Evolutionary conservation across 2,888 invertebrate genomes (phyloP), one percentile per base, ranked within the genome.

Genomic region (Chirona hameri): DNA sequence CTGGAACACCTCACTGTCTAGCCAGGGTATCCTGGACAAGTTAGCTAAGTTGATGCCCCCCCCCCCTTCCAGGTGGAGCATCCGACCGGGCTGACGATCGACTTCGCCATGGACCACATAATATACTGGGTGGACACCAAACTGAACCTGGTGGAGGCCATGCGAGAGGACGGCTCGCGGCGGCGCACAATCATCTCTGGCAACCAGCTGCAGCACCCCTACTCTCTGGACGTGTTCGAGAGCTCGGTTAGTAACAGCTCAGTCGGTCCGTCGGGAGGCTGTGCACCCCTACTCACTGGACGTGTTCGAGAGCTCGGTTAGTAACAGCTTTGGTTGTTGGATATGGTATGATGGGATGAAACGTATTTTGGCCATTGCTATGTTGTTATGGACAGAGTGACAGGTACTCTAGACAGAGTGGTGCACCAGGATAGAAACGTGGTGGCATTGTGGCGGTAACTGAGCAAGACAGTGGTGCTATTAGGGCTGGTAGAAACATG

Each of bases 121-220:
- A 90, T 99, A 27, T 99, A 95, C 88, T 99, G 99, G 98, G 95
- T 94, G 0, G 99, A 99, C 87, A 93, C 94, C 0, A 99, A 99
- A 88, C 89, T 96, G 65, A 95, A 96, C 86, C 93, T 92, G 0
- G 95, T 98, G 82, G 97, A 98, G 87, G 93, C 93, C 82, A 93
- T 96, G 90, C 91, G 92, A 81, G 92, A 91, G 81, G 96, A 97
- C 88, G 98, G 97, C 1, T 90, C 92, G 0, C 92, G 92, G 83
- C 89, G 97, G 39, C 87, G 87, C 82, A 84, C 83, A 65, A 83
- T 85, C 48, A 83, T 83, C 46, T 83, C 85, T 83, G 81, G 85
- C 84, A 86, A 86, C 48, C 84, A 85, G 48, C 87, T 96, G 85
- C 92, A 91, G 85, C 95, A 95, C 88, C 97, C 97, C 0, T 91